Conservation (phyloP, 2,113 vertebrate genomes). For the Progne subis region DNA sequence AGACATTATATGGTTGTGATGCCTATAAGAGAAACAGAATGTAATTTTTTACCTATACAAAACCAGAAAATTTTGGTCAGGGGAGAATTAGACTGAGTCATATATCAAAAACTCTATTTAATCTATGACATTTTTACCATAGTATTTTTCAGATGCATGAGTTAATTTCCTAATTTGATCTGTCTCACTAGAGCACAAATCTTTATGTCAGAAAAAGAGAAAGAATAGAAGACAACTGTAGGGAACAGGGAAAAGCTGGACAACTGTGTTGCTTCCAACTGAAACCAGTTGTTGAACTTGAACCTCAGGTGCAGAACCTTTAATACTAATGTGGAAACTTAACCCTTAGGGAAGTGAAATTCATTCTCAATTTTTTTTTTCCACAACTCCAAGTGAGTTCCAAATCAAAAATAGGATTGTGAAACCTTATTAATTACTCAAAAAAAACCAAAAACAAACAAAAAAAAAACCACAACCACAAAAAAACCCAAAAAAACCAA, state of each 20-base stretch:
- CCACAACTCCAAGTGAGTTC: neutral
- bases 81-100: neutral
- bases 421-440: neutral
- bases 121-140: neutral
- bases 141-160: neutral
- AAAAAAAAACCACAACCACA: too few species aligned
- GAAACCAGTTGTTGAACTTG: neutral
- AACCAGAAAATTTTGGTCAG: neutral
- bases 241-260: neutral
- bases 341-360: neutral
- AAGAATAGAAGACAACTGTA: neutral
- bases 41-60: neutral
- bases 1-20: neutral
- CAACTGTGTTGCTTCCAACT: neutral
- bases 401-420: neutral
- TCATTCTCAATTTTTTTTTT: neutral
- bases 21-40: neutral
- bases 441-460: neutral
- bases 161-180: neutral
- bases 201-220: neutral
- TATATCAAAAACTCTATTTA: neutral
- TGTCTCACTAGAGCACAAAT: neutral
- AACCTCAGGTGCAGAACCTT: neutral
- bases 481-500: too few species aligned
- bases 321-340: neutral